Base-by-base conservation (phyloP, 2,888 invertebrate genomes). In the Copidosoma aretas region DNA sequence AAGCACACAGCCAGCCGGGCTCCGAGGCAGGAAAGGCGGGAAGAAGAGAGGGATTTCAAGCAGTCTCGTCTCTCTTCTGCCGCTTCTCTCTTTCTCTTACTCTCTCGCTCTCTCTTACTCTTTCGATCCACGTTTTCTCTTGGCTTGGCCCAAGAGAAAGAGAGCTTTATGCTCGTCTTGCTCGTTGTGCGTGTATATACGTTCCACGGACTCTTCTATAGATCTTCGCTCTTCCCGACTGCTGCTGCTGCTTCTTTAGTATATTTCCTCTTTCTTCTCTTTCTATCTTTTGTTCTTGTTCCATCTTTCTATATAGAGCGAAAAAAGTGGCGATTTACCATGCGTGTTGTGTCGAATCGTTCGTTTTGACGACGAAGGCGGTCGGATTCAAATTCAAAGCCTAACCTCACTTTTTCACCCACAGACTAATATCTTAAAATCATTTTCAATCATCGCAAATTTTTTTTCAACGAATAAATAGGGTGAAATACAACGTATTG, bases 181-280 rank as follows among this genome's bases (percentile, higher is more conserved):
- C 73, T 62, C 65, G 57, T 61, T 67, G 71, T 65, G 62, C 64
- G 63, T 60, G 60, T 71, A 24, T 54, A 54, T 75, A 25, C 76
- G 80, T 80, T 78, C 81, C 43, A 46, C 80, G 78, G 79, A 79
- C 79, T 81, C 75, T 32, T 32, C 79, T 79, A 80, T 80, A 79
- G 79, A 81, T 80, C 77, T 75, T 74, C 72, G 61, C 70, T 68
- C 67, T 64, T 71, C 70, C 72, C 74, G 12, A 46, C 43, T 46
- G 43, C 43, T 46, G 41, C 41, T 14, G 43, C 43, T 46, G 43
- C 43, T 17, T 14, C 69, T 64, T 70, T 68, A 54, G 67, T 67
- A 64, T 62, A 64, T 67, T 64, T 49, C 53, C 68, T 56, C 64
- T 65, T 70, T 32, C 58, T 62, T 58, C 68, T 63, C 62, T 70